These are phyloP conservation scores for Heterochromis multidens DNA, from an alignment of 2,113 vertebrate genomes.

Conservation along the genomic window DNA sequence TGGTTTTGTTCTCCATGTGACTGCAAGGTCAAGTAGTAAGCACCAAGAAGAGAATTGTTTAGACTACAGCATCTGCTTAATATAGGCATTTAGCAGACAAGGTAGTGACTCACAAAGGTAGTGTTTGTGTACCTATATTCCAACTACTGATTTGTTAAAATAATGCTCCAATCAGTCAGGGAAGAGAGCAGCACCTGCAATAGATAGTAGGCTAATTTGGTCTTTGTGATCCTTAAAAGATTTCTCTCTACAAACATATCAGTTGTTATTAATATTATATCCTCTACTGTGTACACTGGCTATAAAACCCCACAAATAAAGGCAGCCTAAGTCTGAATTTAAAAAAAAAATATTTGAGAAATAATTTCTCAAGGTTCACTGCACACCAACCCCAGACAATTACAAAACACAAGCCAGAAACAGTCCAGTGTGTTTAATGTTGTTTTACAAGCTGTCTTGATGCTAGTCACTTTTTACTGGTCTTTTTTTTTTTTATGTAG, in stretches of 20 bases:
- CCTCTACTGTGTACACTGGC: not conserved
- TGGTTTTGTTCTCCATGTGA: not conserved
- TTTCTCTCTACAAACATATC: not conserved
- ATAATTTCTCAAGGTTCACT: not conserved
- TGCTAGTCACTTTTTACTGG: not conserved
- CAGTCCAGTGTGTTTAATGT: not conserved
- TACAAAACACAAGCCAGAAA: not conserved
- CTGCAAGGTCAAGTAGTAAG: not conserved
- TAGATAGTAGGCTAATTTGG: not conserved
- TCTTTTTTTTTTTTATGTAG: not conserved
- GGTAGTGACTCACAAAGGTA: not conserved
- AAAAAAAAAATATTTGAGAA: not conserved
- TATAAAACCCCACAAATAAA: not conserved
- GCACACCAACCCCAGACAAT: not conserved
- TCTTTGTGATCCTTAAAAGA: not conserved
- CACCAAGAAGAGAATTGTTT: not conserved
- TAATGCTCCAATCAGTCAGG: not conserved
- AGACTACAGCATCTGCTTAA: not conserved
- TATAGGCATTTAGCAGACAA: not conserved
- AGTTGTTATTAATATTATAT: not conserved
- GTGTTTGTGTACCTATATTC: not conserved
- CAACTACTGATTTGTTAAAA: not conserved
- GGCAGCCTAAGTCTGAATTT: not conserved
- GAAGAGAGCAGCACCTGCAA: not conserved
- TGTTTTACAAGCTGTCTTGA: not conserved